Base-by-base conservation (phyloP, 2,888 invertebrate genomes). In the Automeris io region DNA sequence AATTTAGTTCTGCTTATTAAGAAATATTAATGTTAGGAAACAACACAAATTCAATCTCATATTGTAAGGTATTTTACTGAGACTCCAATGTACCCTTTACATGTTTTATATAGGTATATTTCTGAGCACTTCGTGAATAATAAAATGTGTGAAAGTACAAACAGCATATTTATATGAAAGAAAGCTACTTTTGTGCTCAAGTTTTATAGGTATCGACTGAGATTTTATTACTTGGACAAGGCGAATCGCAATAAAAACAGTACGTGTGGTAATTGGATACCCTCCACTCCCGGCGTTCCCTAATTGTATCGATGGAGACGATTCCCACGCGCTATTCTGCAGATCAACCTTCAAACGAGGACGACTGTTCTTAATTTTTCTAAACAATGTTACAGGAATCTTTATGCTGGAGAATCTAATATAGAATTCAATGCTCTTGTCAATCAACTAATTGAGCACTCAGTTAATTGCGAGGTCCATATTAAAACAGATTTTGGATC, bases 231-330 rank as follows among this genome's bases (percentile, higher is more conserved):
- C 61, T 59, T 62, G 53, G 61, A 58, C 64, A 69, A 74, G 64
- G 63, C 64, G 66, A 57, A 59, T 66, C 55, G 67, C 72, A 78
- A 79, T 79, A 78, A 81, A 77, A 78, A 71, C 76, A 76, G 54
- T 61, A 62, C 60, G 56, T 51, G 56, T 56, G 61, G 74, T 80
- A 78, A 77, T 78, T 72, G 75, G 71, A 69, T 67, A 68, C 73
- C 76, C 76, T 72, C 55, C 61, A 57, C 69, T 76, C 78, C 74
- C 71, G 69, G 69, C 71, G 69, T 70, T 75, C 74, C 82, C 76
- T 82, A 80, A 82, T 81, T 79, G 78, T 73, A 60, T 51, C 59
- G 59, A 50, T 60, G 65, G 73, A 70, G 71, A 70, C 66, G 60
- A 73, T 82, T 83, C 83, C 79, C 83, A 81, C 80, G 81, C 70